Base-by-base conservation (phyloP, 2,113 vertebrate species). In the Tringa solitaria region DNA sequence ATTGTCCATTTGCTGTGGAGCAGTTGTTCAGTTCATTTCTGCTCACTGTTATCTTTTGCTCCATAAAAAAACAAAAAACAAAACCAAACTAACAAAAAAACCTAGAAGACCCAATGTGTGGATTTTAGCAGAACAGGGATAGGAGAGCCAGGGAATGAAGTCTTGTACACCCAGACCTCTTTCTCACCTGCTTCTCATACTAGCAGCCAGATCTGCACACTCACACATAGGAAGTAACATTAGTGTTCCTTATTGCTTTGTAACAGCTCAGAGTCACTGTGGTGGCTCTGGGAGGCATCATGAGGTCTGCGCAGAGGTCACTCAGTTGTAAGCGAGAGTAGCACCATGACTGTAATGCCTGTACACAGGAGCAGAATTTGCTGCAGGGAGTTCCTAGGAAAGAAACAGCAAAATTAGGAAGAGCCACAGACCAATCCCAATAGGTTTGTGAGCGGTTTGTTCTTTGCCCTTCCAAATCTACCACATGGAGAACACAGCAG, bases 341-440 rank as follows among this genome's bases (percentile, higher is more conserved):
- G 94, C 92, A 99, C 99, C 99, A 99, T 99, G 96, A 99, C 98
- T 37, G 98, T 97, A 70, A 99, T 98, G 48, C 99, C 99, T 21
- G 97, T 96, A 96, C 98, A 98, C 70, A 99, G 98, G 94, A 99
- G 98, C 63, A 99, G 97, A 83, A 99, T 98, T 89, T 99, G 99
- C 92, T 98, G 96, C 33, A 99, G 60, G 37, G 99, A 99, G 84
- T 98, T 98, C 96, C 99, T 99, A 97, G 53, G 84, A 86, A 92
- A 89, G 69, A 95, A 90, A 85, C 33, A 50, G 67, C 46, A 96
- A 37, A 76, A 77, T 96, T 82, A 96, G 83, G 13, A 60, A 17
- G 3, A 77, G 61, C 28, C 81, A 69, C 2, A 61, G 26, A 63
- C 27, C 10, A 28, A 75, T 45, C 59, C 41, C 24, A 68, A 48